phyloP scores from a whole-genome alignment of 2,113 vertebrate genomes.

The Megaleporinus macrocephalus region DNA sequence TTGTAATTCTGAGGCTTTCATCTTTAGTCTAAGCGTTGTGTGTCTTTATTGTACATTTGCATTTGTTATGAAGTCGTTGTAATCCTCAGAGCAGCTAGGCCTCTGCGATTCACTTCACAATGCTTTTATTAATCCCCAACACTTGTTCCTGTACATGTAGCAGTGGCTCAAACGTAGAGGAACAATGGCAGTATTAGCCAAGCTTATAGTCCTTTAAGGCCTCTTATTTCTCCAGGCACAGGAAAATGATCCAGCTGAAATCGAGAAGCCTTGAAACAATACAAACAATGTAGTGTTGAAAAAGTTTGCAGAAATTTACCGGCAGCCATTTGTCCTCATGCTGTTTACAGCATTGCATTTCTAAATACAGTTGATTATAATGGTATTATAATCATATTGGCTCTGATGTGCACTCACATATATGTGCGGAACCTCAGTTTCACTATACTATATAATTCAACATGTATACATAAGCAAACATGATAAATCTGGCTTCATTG shows the following conservation, averaged over 20 bases:
- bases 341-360: no score
- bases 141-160: background rate
- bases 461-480: no score
- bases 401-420: no score
- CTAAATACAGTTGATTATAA: no score
- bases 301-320: background rate
- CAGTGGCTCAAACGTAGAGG: constrained; percentile 13
- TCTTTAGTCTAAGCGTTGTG: background rate
- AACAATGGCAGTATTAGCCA: background rate
- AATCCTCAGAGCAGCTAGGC: constrained; percentile 7
- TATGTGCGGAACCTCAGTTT: no score
- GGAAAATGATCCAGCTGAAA: constrained; percentile 11
- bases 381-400: no score
- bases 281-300: constrained; percentile 54
- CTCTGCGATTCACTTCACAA: constrained; percentile 1
- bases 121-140: background rate
- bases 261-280: constrained; percentile 59
- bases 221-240: background rate
- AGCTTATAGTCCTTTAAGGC: background rate
- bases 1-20: background rate
- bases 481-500: no score
- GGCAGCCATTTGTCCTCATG: no score
- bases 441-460: no score
- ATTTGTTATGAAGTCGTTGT: background rate
- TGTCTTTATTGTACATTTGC: background rate